Evolutionary conservation across 2,113 vertebrate genomes (phyloP), one percentile per base, ranked within the genome.

Genomic region (Thinocorus orbignyianus): DNA sequence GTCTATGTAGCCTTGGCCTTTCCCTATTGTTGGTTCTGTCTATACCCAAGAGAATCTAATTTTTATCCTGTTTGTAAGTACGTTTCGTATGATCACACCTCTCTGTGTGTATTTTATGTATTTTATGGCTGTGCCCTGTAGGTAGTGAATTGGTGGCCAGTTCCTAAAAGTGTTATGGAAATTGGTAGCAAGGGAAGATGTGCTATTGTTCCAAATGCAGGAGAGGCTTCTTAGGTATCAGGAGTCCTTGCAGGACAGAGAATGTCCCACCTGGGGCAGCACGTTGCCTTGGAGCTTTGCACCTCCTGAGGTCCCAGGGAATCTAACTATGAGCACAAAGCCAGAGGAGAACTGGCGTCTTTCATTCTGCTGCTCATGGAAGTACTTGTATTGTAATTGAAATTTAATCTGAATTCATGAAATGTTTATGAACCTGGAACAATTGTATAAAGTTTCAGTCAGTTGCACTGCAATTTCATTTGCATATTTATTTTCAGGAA

Each of bases 401-500:
- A 96, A 96, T 97, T 92, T 95, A 96, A 96, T 96, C 95, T 85
- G 81, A 80, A 54, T 93, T 96, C 92, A 94, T 96, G 86, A 96
- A 95, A 97, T 93, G 88, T 91, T 96, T 95, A 96, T 96, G 92
- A 97, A 96, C 66, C 88, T 91, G 91, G 66, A 96, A 86, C 86
- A 92, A 91, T 87, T 93, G 73, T 69, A 58, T 81, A 71, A 96
- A 94, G 95, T 94, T 96, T 88, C 92, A 96, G 92, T 93, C 86
- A 94, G 92, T 92, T 91, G 86, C 73, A 70, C 66, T 79, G 86
- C 81, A 92, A 49, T 95, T 93, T 72, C 72, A 87, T 96, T 96
- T 89, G 52, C 88, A 92, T 93, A 79, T 72, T 91, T 95, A 76
- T 96, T 93, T 96, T 81, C 28, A 57, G 83, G 88, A 81, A 72